These are phyloP conservation scores for Liposcelis brunnea DNA, from an alignment of 2,888 invertebrate species.

Conservation along the genomic window DNA sequence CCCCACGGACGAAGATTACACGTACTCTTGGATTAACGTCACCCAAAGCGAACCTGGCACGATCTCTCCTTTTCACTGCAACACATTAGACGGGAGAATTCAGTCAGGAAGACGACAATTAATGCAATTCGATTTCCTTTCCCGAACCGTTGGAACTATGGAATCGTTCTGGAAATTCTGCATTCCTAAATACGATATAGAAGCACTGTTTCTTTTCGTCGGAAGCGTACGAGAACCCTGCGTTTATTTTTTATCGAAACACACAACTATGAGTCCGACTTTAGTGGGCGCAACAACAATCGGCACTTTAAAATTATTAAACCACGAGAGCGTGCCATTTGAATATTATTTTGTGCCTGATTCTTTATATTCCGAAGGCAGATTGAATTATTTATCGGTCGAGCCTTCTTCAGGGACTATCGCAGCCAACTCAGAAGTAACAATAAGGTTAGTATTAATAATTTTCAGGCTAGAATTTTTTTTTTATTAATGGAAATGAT, in stretches of 20 bases:
- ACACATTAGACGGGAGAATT: constrained; percentile 37
- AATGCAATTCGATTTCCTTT: constrained; percentile 45
- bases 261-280: constrained; percentile 41
- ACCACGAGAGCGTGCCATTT: constrained; percentile 34
- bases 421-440: constrained; percentile 29
- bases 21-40: constrained; percentile 37
- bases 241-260: constrained; percentile 38
- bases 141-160: constrained; percentile 41
- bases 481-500: too few species aligned
- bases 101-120: constrained; percentile 38
- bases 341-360: constrained; percentile 35
- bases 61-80: constrained; percentile 38
- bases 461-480: too few species aligned
- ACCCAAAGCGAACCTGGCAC: constrained; percentile 26
- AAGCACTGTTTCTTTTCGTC: constrained; percentile 39
- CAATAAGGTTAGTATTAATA: too few species aligned
- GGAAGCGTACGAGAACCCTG: constrained; percentile 45
- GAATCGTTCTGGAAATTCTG: constrained; percentile 49
- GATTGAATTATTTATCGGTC: constrained; percentile 32
- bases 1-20: constrained; percentile 41
- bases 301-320: constrained; percentile 31
- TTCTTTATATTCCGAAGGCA: constrained; percentile 36
- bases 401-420: constrained; percentile 34
- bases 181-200: constrained; percentile 37
- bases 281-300: constrained; percentile 36